Base-by-base conservation (phyloP, 1,140 invertebrate genomes). In the Zaprionus davidi region DNA sequence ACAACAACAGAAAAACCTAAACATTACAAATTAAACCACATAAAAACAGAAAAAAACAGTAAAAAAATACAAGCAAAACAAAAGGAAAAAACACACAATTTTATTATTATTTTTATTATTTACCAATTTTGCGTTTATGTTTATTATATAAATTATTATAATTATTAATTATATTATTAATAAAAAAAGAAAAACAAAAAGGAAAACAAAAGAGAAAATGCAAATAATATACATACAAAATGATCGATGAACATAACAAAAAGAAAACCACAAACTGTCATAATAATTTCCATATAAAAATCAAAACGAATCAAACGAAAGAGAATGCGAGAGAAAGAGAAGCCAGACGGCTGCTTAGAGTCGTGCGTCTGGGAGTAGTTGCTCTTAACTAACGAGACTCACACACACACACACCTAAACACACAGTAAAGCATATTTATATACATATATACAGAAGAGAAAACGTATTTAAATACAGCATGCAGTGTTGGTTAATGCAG, bases 101-200 rank as follows among this genome's bases (percentile, higher is more conserved):
- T 90, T 90, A 90, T 90, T 90, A 90, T 88, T 90, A 88, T 90
- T 90, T 87, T 88, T 90, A 90, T 90, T 90, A 90, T 90, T 88
- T 88, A 90, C 85, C 85, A 90, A 88, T 90, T 90, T 85, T 90
- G 86, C 85, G 85, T 90, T 90, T 90, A 88, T 90, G 82, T 90
- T 90, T 77, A 88, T 81, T 90, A 90, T 90, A 90, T 90, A 90
- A 90, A 90, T 90, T 90, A 88, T 88, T 88, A 88, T 88, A 88
- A 88, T 88, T 88, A 87, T 88, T 88, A 90, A 90, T 90, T 90
- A 90, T 90, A 90, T 85, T 90, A 86, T 86, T 85, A 90, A 84
- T 90, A 88, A 88, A 87, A 86, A 83, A 79, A 64, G 2, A 44
- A 17, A 44, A 72, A 66, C 17, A 71, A 66, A 73, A 78, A 69